phyloP scores from a whole-genome alignment of 2,113 vertebrate species.

The Pelecanus crispus region DNA sequence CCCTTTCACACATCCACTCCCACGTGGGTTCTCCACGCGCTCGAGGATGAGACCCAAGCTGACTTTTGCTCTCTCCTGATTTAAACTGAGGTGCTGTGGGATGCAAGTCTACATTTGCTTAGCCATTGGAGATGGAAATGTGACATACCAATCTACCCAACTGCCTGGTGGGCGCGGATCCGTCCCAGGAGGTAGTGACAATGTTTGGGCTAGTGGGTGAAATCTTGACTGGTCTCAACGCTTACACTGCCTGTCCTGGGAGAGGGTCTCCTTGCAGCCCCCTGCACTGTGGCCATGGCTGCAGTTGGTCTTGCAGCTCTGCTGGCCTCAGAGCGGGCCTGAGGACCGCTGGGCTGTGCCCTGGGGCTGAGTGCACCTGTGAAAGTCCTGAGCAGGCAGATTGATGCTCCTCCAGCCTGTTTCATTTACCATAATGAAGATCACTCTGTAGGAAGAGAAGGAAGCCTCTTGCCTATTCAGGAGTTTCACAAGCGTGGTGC shows the following conservation, averaged over 20 bases:
- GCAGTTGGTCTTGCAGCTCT: background rate
- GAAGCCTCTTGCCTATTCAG: constrained; percentile 37
- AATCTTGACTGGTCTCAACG: background rate
- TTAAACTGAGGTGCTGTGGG: background rate
- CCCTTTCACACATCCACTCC: background rate
- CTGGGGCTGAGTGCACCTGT: background rate
- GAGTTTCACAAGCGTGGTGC: constrained; percentile 38
- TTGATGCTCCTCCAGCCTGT: background rate
- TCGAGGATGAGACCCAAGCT: accelerated
- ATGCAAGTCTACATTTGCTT: background rate
- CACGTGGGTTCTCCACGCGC: accelerated
- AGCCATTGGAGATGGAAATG: background rate
- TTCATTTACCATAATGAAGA: constrained; percentile 4
- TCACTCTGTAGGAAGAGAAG: constrained; percentile 1
- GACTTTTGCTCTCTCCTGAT: background rate
- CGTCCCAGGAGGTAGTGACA: background rate
- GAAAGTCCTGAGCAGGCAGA: constrained; percentile 39
- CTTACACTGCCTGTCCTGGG: background rate
- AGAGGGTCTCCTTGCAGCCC: background rate
- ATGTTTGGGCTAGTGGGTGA: background rate
- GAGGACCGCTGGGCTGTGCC: background rate
- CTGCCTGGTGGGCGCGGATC: accelerated
- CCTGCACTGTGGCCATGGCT: background rate
- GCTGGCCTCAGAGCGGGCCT: background rate
- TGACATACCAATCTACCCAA: background rate